Conservation (phyloP, 2,113 vertebrate species). For the Clinocottus analis region DNA sequence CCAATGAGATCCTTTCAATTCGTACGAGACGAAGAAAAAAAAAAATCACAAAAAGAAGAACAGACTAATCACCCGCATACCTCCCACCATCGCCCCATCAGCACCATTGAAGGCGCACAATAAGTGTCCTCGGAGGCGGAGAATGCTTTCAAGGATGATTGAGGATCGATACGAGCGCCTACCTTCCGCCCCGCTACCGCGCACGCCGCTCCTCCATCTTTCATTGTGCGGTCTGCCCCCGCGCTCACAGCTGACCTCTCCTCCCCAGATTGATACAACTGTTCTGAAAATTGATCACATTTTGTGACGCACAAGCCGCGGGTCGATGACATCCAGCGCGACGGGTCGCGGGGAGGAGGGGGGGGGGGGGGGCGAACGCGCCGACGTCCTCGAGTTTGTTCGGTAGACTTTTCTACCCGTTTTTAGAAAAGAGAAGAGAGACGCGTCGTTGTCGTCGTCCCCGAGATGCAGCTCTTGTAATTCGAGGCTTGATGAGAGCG, state of each 20-base stretch:
- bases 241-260: slow-evolving; percentile 24
- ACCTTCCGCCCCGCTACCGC: slow-evolving; percentile 8
- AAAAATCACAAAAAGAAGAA: slow-evolving; percentile 25
- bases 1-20: slow-evolving; percentile 10
- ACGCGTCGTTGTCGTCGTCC: no score
- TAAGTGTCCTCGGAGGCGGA: slow-evolving; percentile 25
- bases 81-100: not conserved
- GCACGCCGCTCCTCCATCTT: slow-evolving; percentile 25
- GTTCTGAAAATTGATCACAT: not conserved
- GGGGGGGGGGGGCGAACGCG: no score
- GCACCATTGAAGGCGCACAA: slow-evolving; percentile 12
- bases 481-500: slow-evolving; percentile 8
- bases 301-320: slow-evolving; percentile 16
- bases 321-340: slow-evolving; percentile 8
- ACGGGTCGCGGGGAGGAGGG: no score
- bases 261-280: slow-evolving; percentile 18
- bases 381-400: no score
- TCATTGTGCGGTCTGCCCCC: slow-evolving; percentile 29
- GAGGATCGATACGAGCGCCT: slow-evolving; percentile 48
- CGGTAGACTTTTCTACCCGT: slow-evolving; percentile 9
- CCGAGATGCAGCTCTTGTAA: not conserved
- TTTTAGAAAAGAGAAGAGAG: slow-evolving; percentile 19
- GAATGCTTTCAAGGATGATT: slow-evolving; percentile 54
- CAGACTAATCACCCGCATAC: slow-evolving; percentile 12
- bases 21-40: not conserved